Conservation (phyloP, 2,113 vertebrate genomes). For the Raphicerus campestris region DNA sequence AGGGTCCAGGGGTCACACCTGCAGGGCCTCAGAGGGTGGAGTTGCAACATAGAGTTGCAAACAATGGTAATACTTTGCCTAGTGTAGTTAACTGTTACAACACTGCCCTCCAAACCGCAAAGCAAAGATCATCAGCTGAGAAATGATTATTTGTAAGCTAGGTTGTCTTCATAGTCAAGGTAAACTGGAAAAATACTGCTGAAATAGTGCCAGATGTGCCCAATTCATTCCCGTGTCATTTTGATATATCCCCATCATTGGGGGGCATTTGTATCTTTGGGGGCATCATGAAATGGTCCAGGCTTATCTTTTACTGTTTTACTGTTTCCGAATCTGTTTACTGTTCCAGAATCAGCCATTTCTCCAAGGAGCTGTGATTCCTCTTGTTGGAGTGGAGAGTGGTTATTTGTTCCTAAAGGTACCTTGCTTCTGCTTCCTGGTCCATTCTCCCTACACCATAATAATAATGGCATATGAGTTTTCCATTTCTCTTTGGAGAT, state of each 20-base stretch:
- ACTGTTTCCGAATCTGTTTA: not conserved
- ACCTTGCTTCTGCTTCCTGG: not conserved
- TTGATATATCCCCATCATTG: not conserved
- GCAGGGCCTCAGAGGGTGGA: not conserved
- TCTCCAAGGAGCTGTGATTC: not conserved
- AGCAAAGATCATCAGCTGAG: not conserved
- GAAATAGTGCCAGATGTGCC: not conserved
- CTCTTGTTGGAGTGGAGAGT: not conserved
- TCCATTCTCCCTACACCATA: not conserved
- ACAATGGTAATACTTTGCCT: slow-evolving; percentile 35
- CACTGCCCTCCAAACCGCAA: not conserved
- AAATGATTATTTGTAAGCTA: not conserved
- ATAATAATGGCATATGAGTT: not conserved
- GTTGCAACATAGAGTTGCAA: not conserved
- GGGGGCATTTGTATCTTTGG: not conserved
- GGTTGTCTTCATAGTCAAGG: not conserved
- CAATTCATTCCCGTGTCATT: not conserved
- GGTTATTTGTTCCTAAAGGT: not conserved
- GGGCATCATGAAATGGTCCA: not conserved
- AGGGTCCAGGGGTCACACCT: not conserved
- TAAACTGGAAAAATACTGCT: not conserved
- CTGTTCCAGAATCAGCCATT: not conserved
- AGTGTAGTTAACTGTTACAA: not conserved
- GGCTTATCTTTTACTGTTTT: not conserved
- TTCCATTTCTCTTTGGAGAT: too few relatives aligned